Evolutionary conservation across 2,888 invertebrate genomes (phyloP).

Genomic region (Tipula unca): DNA sequence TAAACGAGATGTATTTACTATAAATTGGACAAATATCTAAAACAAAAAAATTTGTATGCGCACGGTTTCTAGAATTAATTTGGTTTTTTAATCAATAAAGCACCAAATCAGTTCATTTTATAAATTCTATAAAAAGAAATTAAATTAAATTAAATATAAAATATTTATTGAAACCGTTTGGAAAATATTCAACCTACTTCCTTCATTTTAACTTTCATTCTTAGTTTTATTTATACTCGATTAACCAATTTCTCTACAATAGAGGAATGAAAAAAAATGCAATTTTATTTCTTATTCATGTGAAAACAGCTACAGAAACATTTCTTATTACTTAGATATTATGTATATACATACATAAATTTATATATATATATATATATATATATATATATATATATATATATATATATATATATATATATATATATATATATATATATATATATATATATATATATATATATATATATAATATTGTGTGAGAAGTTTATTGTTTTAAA

Average conservation of each 20-base stretch:
- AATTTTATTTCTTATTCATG: background rate
- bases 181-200: slow-evolving; percentile 8
- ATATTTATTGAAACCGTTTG: background rate
- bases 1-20: background rate
- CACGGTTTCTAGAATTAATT: background rate
- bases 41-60: too few relatives aligned
- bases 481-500: background rate
- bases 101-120: background rate
- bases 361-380: too few relatives aligned
- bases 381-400: too few relatives aligned
- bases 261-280: background rate
- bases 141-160: background rate
- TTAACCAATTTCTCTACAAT: slow-evolving; percentile 4
- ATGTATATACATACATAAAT: background rate
- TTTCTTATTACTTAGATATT: background rate
- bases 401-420: too few relatives aligned
- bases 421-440: too few relatives aligned
- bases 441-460: too few relatives aligned
- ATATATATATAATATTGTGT: background rate
- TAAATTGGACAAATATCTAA: background rate
- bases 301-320: background rate
- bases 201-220: slow-evolving; percentile 14
- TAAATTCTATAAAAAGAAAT: background rate
- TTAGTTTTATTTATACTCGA: background rate
- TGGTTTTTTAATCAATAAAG: background rate